phyloP scores from a whole-genome alignment of 1,140 invertebrate species.

The Heliconius congener region DNA sequence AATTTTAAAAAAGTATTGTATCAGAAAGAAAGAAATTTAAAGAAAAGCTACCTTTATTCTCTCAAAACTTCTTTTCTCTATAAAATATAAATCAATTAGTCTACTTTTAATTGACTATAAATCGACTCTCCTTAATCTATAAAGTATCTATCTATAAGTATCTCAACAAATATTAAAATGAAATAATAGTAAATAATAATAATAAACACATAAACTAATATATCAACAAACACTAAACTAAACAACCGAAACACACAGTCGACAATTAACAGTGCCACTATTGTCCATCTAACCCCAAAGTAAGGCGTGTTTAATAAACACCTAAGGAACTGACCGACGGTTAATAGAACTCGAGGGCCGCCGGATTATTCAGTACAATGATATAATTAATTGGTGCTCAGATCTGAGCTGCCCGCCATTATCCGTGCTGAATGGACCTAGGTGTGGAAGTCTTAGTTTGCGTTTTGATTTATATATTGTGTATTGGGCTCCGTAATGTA shows the following conservation, averaged over 20 bases:
- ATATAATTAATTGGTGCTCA: constrained; percentile 79
- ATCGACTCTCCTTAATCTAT: too few relatives aligned
- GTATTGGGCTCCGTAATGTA: too few relatives aligned
- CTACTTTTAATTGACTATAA: too few relatives aligned
- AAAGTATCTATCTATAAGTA: too few relatives aligned
- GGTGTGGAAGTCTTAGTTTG: constrained; percentile 40
- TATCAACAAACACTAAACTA: neutral
- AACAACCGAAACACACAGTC: neutral
- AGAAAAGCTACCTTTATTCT: too few relatives aligned
- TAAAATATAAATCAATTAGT: too few relatives aligned
- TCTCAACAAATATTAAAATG: too few relatives aligned
- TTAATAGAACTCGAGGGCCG: constrained; percentile 71
- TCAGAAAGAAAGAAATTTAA: too few relatives aligned
- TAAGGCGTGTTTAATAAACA: constrained; percentile 75
- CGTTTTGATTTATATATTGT: constrained; percentile 29
- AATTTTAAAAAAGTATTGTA: too few relatives aligned
- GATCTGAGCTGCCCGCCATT: constrained; percentile 67
- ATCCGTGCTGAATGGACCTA: constrained; percentile 52
- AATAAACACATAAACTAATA: neutral
- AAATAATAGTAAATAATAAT: neutral
- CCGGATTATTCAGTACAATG: constrained; percentile 69
- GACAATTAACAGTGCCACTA: neutral
- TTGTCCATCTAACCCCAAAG: constrained; percentile 48
- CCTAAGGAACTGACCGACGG: constrained; percentile 74
- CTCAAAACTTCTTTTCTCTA: too few relatives aligned